Base-by-base conservation (phyloP, 2,888 invertebrate genomes). In the Laothoe populi region DNA sequence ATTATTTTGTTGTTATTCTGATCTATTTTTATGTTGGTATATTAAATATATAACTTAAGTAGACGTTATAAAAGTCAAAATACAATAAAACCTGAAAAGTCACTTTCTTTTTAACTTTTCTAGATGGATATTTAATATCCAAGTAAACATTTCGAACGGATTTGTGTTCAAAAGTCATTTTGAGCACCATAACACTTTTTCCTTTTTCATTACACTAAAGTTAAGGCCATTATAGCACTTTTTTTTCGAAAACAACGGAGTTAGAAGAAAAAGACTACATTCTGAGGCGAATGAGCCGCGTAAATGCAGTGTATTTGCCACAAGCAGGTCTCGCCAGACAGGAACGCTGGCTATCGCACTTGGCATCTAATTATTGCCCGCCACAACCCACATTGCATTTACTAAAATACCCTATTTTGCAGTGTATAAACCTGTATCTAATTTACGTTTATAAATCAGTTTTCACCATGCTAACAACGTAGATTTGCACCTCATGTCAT, bases 351-450 rank as follows among this genome's bases (percentile, higher is more conserved):
- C 83, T 88, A 90, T 90, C 88, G 77, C 79, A 63, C 78, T 69
- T 79, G 82, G 78, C 81, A 90, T 91, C 90, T 90, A 88, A 87
- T 89, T 88, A 84, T 78, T 75, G 67, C 79, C 35, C 78, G 66
- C 78, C 60, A 19, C 53, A 48, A 21, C 60, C 49, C 42, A 61
- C 53, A 75, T 74, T 81, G 78, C 77, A 80, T 73, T 73, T 78
- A 78, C 68, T 73, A 71, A 67, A 70, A 75, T 67, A 72, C 71
- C 74, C 79, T 75, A 66, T 67, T 63, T 64, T 64, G 69, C 76
- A 79, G 79, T 80, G 75, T 81, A 83, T 81, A 81, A 80, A 58
- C 79, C 81, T 73, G 70, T 82, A 84, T 79, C 79, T 78, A 74
- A 80, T 79, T 66, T 78, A 70, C 78, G 69, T 72, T 70, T 73